Conservation (phyloP, 2,888 invertebrate species). For the Stenurella melanura region DNA sequence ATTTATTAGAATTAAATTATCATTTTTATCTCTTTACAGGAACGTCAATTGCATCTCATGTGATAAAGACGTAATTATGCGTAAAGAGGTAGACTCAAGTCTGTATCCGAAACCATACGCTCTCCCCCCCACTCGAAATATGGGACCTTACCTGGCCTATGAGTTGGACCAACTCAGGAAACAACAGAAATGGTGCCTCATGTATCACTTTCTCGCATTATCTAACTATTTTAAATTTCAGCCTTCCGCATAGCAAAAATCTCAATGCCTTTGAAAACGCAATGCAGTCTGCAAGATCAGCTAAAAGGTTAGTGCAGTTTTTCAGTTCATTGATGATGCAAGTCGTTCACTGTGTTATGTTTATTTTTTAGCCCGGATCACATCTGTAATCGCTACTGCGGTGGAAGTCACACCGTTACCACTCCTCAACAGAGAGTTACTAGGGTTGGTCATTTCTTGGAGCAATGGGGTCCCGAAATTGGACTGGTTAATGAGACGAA, state of each 20-base stretch:
- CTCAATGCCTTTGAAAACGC: slow-evolving; percentile 72
- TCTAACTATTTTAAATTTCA: slow-evolving; percentile 50
- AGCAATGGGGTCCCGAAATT: slow-evolving; percentile 81
- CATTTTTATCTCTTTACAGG: slow-evolving; percentile 68
- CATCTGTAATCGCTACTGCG: slow-evolving; percentile 84
- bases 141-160: slow-evolving; percentile 84
- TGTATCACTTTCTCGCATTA: not conserved
- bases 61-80: slow-evolving; percentile 84
- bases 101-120: slow-evolving; percentile 74
- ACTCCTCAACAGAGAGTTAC: slow-evolving; percentile 83
- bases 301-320: slow-evolving; percentile 61
- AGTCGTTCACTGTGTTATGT: not conserved
- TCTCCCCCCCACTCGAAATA: slow-evolving; percentile 77
- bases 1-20: too few relatives aligned
- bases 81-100: slow-evolving; percentile 75
- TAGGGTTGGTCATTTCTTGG: slow-evolving; percentile 79
- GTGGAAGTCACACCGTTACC: slow-evolving; percentile 85
- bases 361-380: slow-evolving; percentile 70
- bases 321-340: not conserved
- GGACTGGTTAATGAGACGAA: slow-evolving; percentile 73
- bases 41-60: slow-evolving; percentile 87
- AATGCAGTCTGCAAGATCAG: slow-evolving; percentile 64
- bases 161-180: slow-evolving; percentile 78
- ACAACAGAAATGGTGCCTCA: slow-evolving; percentile 73
- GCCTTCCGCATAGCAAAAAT: slow-evolving; percentile 71